Evolutionary conservation across 2,797 vertebrate species (phyloP).

Genomic region (Siniperca scherzeri): DNA sequence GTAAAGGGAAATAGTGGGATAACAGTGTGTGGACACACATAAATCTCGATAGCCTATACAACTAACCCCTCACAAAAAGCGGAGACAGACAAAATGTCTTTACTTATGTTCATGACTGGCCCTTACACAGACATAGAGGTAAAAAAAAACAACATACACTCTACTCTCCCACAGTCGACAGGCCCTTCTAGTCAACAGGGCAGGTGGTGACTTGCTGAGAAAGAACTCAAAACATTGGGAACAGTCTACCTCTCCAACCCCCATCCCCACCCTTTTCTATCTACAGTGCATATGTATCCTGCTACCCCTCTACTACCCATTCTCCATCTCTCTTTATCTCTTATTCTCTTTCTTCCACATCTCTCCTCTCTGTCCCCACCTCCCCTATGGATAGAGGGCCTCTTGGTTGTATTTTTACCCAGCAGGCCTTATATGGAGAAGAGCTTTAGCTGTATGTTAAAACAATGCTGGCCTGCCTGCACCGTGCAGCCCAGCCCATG

Average conservation of each 20-base stretch:
- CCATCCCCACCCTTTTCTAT: constrained; percentile 24
- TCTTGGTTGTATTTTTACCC: constrained; percentile 72
- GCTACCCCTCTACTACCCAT: neutral
- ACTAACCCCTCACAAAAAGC: neutral
- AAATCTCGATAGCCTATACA: neutral
- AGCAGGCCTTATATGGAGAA: constrained; percentile 76
- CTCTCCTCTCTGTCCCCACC: constrained; percentile 7
- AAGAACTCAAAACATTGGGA: constrained; percentile 71
- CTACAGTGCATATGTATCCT: neutral
- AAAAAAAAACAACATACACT: constrained; percentile 12
- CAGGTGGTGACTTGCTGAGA: constrained; percentile 72
- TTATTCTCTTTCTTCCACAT: neutral
- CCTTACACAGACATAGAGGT: neutral
- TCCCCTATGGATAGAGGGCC: constrained; percentile 42
- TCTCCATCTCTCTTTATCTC: neutral
- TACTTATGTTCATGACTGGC: neutral
- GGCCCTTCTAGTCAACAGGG: constrained; percentile 30
- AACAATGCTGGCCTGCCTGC: constrained; percentile 8
- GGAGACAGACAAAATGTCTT: neutral
- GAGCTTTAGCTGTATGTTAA: constrained; percentile 54
- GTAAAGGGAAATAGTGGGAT: neutral
- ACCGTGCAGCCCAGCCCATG: neutral
- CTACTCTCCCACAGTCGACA: neutral
- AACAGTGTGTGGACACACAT: neutral
- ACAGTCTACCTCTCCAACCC: constrained; percentile 43